phyloP scores from a whole-genome alignment of 2,113 vertebrate genomes.

The Hoplias malabaricus region DNA sequence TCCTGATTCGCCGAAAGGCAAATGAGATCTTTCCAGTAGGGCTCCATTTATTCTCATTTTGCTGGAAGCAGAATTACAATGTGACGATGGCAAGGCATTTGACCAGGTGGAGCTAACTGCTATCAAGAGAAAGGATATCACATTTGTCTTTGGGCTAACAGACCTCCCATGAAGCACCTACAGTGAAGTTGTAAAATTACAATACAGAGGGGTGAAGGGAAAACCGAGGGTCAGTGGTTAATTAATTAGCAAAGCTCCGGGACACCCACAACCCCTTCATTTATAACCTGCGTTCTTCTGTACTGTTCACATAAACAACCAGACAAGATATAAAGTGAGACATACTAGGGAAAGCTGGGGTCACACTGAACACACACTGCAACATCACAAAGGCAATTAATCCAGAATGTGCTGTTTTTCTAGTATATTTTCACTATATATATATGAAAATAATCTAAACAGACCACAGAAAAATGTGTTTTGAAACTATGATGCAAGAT shows the following conservation, averaged over 20 bases:
- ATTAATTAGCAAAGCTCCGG: constrained; percentile 36
- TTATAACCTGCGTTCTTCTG: constrained; percentile 35
- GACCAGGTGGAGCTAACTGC: constrained; percentile 37
- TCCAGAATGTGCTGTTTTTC: too few relatives aligned
- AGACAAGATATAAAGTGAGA: constrained; percentile 27
- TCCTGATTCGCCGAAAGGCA: constrained; percentile 32
- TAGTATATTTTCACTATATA: too few relatives aligned
- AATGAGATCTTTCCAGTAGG: constrained; percentile 34
- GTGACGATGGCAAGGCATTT: constrained; percentile 44
- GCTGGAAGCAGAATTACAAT: constrained; percentile 31
- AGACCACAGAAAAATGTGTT: too few relatives aligned
- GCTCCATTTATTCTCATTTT: constrained; percentile 26
- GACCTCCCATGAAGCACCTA: constrained; percentile 45
- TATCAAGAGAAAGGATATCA: constrained; percentile 6
- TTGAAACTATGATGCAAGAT: too few relatives aligned
- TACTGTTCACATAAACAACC: constrained; percentile 55
- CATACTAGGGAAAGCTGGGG: not conserved
- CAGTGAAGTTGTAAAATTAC: constrained; percentile 30
- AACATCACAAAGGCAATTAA: too few relatives aligned
- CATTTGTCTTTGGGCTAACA: constrained; percentile 31
- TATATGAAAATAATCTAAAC: too few relatives aligned
- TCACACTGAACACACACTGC: constrained; percentile 5
- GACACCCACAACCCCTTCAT: constrained; percentile 24
- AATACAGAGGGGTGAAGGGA: not conserved
- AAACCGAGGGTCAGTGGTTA: constrained; percentile 1